Evolutionary conservation across 2,888 invertebrate species (phyloP).

Genomic region (Papilio elwesi): DNA sequence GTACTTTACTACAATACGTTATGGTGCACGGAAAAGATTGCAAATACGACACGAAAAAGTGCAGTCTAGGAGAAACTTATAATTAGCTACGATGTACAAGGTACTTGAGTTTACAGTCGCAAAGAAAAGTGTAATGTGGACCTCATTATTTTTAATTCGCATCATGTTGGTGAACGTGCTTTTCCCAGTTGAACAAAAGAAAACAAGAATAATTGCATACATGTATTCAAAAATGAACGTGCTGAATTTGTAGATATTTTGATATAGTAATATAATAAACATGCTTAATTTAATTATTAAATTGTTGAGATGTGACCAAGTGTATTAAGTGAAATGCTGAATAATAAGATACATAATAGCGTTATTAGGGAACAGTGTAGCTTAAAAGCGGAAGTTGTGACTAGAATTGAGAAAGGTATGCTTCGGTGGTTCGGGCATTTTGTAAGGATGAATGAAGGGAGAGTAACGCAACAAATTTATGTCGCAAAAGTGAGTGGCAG

Average conservation of each 20-base stretch:
- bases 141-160: slow-evolving; percentile 24
- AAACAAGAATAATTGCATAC: not conserved
- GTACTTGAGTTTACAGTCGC: slow-evolving; percentile 21
- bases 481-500: no score
- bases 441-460: no score
- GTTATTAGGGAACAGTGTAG: no score
- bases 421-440: no score
- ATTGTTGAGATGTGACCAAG: no score
- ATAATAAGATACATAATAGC: no score
- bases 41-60: slow-evolving; percentile 36
- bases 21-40: slow-evolving; percentile 1
- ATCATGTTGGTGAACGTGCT: not conserved
- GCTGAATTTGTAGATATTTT: not conserved
- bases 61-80: slow-evolving; percentile 42
- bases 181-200: not conserved
- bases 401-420: no score
- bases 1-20: slow-evolving; percentile 20
- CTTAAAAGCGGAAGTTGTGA: no score
- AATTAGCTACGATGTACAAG: slow-evolving; percentile 46
- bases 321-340: no score
- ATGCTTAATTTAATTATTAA: no score
- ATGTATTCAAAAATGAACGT: not conserved
- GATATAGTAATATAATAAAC: no score
- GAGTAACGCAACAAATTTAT: no score
- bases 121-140: slow-evolving; percentile 22